Conservation (phyloP, 1,140 invertebrate species). For the Drusus annulatus region DNA sequence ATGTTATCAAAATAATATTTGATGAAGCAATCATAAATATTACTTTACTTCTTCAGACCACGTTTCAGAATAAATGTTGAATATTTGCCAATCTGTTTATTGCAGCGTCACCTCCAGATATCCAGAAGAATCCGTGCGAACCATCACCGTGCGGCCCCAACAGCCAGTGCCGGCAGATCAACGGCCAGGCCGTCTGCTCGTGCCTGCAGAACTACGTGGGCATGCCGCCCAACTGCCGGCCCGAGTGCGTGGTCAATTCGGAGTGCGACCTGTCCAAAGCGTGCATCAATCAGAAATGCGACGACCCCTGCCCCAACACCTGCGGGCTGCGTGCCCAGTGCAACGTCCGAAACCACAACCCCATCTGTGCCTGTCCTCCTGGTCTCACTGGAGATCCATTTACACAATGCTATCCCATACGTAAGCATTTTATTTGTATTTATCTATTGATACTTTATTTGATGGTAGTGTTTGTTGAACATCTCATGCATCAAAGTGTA, state of each 20-base stretch:
- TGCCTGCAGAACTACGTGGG: constrained; percentile 81
- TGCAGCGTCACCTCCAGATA: constrained; percentile 72
- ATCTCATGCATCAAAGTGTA: too few species aligned
- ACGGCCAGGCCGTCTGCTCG: constrained; percentile 82
- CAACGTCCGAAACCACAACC: constrained; percentile 78
- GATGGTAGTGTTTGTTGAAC: too few species aligned
- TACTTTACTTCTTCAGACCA: neutral
- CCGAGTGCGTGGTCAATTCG: constrained; percentile 83
- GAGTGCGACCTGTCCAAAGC: constrained; percentile 81
- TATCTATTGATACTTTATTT: too few species aligned
- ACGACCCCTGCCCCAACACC: constrained; percentile 83
- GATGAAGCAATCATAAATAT: neutral
- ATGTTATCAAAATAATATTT: too few species aligned
- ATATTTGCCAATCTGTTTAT: constrained; percentile 16
- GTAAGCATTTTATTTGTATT: constrained; percentile 60
- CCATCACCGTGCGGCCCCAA: constrained; percentile 86
- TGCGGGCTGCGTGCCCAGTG: constrained; percentile 84
- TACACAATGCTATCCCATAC: constrained; percentile 70
- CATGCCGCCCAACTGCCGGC: constrained; percentile 80
- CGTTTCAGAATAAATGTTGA: neutral
- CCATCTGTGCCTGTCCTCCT: constrained; percentile 80
- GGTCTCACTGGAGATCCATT: constrained; percentile 86
- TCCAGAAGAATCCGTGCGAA: constrained; percentile 76
- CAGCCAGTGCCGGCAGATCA: constrained; percentile 80
- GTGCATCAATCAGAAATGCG: constrained; percentile 85